Base-by-base conservation (phyloP, 2,113 vertebrate genomes). In the Saimiri boliviensis region DNA sequence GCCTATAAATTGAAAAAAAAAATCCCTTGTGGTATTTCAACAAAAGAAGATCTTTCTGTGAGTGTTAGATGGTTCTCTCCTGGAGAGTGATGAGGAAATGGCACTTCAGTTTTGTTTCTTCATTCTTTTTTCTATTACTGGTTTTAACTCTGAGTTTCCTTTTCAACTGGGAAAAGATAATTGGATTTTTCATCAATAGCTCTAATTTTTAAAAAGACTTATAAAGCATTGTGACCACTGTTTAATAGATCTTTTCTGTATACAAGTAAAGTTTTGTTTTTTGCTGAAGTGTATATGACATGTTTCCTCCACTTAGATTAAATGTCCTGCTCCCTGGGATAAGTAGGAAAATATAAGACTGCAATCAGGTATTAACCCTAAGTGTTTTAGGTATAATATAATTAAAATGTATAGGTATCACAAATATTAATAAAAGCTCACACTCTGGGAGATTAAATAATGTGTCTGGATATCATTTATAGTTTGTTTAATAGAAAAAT, bases 1-100 rank as follows among this genome's bases (percentile, higher is more conserved):
- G 63, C 66, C 94, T 87, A 76, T 95, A 98, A 95, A 91, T 93
- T 89, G 35, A 27, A 30, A 49, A 73, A 86, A 89, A 90, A 96
- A 93, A 86, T 60, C 3, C 32, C 25, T 88, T 93, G 60, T 89
- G 27, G 56, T 96, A 84, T 73, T 79, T 93, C 85, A 93, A 97
- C 81, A 95, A 96, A 92, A 17, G 71, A 63, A 96, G 80, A 77
- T 52, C 87, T 91, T 95, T 94, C 40, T 87, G 25, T 74, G 92
- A 90, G 20, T 74, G 97, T 93, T 87, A 84, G 54, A 91, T 82
- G 49, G 5, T 19, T 94, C 14, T 93, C 42, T 94, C 81, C 35
- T 56, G 3, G 47, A 87, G 25, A 80, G 27, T 52, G 86, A 42
- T 73, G 37, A 91, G 52, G 47, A 94, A 95, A 86, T 52, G 52